These are phyloP conservation scores for Sitobion miscanthi DNA, from an alignment of 1,140 invertebrate species.

Conservation along the genomic window DNA sequence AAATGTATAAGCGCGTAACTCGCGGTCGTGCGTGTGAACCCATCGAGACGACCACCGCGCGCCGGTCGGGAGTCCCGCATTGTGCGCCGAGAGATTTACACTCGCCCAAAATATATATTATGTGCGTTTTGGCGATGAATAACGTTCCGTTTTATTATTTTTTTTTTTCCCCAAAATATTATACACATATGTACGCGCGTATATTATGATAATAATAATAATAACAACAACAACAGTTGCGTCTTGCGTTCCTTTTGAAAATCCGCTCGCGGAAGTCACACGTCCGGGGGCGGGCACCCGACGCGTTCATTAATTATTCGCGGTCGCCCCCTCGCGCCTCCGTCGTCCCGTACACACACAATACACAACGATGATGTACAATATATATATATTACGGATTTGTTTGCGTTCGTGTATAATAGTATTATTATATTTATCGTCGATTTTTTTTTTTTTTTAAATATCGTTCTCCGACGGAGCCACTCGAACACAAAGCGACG, in stretches of 20 bases:
- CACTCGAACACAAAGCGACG: constrained; percentile 32
- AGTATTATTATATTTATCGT: not conserved
- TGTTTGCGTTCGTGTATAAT: not conserved
- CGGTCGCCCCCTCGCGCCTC: not conserved
- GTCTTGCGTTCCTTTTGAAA: constrained; percentile 10
- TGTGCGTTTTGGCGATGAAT: constrained; percentile 8
- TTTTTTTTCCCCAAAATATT: not conserved
- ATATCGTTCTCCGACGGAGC: not conserved
- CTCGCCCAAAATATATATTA: not conserved
- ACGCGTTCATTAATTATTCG: constrained; percentile 44
- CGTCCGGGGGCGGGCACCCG: constrained; percentile 43
- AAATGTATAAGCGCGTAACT: not conserved
- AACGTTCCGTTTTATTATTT: constrained; percentile 8
- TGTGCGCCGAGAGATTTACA: not conserved
- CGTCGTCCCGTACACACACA: not conserved
- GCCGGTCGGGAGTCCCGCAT: not conserved
- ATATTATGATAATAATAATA: not conserved
- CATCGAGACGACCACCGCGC: not conserved
- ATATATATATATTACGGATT: not conserved
- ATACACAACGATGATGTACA: not conserved
- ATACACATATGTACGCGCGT: not conserved
- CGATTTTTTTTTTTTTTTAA: not conserved
- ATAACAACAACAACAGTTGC: not conserved
- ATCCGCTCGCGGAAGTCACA: constrained; percentile 44
- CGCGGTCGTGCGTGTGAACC: not conserved